A percentile compares a stretch with the other conserved stretches of the same genome.
These are phyloP conservation scores for Tubiluchus corallicola DNA, from an alignment of 2,888 invertebrate genomes.

Conservation along the genomic window DNA sequence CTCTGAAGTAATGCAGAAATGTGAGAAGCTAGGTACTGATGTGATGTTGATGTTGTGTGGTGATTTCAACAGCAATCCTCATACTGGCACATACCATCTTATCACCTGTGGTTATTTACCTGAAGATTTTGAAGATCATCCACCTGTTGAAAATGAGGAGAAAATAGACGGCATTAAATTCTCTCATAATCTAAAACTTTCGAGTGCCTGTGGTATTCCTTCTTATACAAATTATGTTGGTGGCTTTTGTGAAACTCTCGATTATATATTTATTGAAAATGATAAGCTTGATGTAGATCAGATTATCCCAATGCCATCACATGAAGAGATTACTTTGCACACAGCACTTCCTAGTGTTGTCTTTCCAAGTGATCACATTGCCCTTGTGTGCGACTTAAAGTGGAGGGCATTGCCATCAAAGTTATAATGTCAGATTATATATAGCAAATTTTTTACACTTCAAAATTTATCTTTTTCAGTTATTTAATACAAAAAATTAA, in stretches of 20 bases:
- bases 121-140: constrained; percentile 50
- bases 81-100: constrained; percentile 57
- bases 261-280: constrained; percentile 71
- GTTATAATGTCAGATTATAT: too few relatives aligned
- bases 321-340: constrained; percentile 51
- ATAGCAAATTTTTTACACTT: too few relatives aligned
- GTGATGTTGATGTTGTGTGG: constrained; percentile 62
- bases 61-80: constrained; percentile 76
- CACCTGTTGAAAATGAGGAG: constrained; percentile 39
- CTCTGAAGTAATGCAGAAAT: too few relatives aligned
- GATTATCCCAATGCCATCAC: constrained; percentile 59
- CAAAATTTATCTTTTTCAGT: too few relatives aligned
- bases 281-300: constrained; percentile 25
- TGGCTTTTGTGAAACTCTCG: constrained; percentile 64
- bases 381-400: constrained; percentile 50
- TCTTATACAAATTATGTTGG: constrained; percentile 64
- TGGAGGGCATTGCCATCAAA: too few relatives aligned
- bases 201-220: constrained; percentile 65
- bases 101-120: constrained; percentile 49
- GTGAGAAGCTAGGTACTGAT: too few relatives aligned
- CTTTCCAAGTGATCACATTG: constrained; percentile 84
- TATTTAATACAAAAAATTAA: too few relatives aligned
- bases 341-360: constrained; percentile 67
- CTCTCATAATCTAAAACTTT: constrained; percentile 42
- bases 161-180: constrained; percentile 40